Percentiles rank a stretch among this genome's conserved stretches.
Evolutionary conservation across 2,113 vertebrate species (phyloP).

Genomic region (Hystrix cristata): DNA sequence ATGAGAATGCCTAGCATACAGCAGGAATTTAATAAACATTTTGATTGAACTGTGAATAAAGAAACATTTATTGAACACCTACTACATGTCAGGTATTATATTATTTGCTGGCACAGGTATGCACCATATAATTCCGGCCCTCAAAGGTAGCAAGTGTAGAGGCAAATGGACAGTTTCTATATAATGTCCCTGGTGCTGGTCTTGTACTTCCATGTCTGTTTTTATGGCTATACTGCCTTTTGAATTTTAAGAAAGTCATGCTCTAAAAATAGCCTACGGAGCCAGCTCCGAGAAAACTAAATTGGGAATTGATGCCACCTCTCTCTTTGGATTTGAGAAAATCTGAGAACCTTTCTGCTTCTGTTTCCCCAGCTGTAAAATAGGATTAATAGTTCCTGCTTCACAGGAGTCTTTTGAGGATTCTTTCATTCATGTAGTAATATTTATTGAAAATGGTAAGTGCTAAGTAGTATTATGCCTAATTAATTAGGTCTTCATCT

Average conservation of each 20-base stretch:
- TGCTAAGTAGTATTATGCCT: constrained; percentile 85
- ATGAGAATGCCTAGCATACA: neutral
- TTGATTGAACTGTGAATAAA: constrained; percentile 37
- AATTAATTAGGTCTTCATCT: constrained; percentile 85
- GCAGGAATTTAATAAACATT: neutral
- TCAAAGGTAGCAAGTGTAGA: neutral
- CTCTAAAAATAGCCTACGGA: constrained; percentile 37
- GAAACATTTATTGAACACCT: neutral
- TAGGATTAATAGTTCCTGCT: constrained; percentile 80
- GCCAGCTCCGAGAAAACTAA: constrained; percentile 46
- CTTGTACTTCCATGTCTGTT: neutral
- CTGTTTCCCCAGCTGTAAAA: constrained; percentile 80
- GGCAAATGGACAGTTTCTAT: neutral
- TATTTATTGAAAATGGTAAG: constrained; percentile 86
- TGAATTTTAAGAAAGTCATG: constrained; percentile 61
- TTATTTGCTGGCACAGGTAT: neutral
- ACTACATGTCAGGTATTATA: neutral
- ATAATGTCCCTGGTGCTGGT: neutral
- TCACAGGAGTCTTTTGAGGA: constrained; percentile 81
- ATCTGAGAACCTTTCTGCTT: constrained; percentile 72
- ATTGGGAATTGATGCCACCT: constrained; percentile 52
- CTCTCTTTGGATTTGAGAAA: constrained; percentile 68
- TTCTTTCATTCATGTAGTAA: constrained; percentile 84
- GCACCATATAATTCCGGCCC: neutral
- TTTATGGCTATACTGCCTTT: neutral